Evolutionary conservation across 2,797 vertebrate species (phyloP).

Genomic region (Malurus splendens): DNA sequence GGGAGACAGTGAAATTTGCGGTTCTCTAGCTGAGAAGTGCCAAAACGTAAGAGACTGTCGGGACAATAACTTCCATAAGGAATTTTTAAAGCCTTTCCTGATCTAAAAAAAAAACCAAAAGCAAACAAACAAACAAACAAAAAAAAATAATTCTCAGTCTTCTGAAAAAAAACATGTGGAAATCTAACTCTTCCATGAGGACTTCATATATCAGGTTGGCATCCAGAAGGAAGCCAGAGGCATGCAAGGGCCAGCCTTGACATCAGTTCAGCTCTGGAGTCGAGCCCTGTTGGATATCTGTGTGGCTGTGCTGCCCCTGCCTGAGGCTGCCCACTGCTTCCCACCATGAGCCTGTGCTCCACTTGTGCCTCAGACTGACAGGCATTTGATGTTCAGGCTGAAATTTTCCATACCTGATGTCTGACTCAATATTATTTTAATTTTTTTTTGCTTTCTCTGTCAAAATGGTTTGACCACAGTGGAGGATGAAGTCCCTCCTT

Average conservation of each 20-base stretch:
- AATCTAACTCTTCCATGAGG: neutral
- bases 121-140: neutral
- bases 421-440: neutral
- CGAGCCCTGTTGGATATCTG: neutral
- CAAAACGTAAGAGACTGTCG: neutral
- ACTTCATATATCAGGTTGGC: neutral
- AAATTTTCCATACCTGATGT: neutral
- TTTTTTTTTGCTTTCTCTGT: neutral
- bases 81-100: constrained; percentile 2
- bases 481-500: neutral
- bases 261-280: neutral
- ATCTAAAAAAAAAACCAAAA: neutral
- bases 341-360: neutral
- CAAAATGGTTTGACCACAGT: neutral
- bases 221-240: neutral
- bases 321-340: neutral
- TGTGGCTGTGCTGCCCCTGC: neutral
- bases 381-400: neutral
- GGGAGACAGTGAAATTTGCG: neutral
- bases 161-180: neutral
- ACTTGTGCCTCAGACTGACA: neutral
- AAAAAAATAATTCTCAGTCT: neutral
- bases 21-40: neutral
- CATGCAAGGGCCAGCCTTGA: neutral
- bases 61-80: neutral